A percentile compares a stretch with the other conserved stretches of the same genome.
phyloP scores from a whole-genome alignment of 2,113 vertebrate species.

The Tenrec ecaudatus region DNA sequence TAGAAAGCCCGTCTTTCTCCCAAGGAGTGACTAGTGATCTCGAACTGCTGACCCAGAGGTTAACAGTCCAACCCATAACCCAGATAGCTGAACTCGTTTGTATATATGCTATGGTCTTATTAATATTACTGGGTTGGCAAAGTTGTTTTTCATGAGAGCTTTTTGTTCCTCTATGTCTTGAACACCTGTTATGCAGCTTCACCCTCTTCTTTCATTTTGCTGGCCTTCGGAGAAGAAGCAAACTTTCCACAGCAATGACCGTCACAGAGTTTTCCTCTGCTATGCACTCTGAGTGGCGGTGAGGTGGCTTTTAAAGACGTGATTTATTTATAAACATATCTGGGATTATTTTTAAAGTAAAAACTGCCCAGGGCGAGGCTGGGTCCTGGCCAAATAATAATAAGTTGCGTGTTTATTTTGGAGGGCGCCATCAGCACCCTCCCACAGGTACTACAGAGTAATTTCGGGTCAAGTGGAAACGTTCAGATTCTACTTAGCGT shows the following conservation, averaged over 20 bases:
- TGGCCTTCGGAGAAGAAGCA: neutral
- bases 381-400: neutral
- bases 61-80: no score
- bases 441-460: slow-evolving; percentile 22
- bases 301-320: slow-evolving; percentile 12
- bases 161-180: slow-evolving; percentile 25
- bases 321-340: slow-evolving; percentile 63
- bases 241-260: slow-evolving; percentile 52
- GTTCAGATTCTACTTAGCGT: neutral
- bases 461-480: slow-evolving; percentile 52
- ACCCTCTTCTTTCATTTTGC: no score
- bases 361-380: slow-evolving; percentile 42
- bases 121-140: neutral
- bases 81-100: neutral
- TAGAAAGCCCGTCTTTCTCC: no score
- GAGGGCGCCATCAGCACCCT: neutral
- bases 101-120: neutral
- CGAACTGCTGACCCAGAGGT: no score
- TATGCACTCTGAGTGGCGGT: neutral
- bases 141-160: slow-evolving; percentile 52
- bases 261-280: slow-evolving; percentile 15
- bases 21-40: no score
- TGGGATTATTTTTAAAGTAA: slow-evolving; percentile 66
- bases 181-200: neutral
- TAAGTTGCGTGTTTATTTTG: slow-evolving; percentile 5